Conservation (phyloP, 2,888 invertebrate genomes). For the Caenorhabditis macrosperma region DNA sequence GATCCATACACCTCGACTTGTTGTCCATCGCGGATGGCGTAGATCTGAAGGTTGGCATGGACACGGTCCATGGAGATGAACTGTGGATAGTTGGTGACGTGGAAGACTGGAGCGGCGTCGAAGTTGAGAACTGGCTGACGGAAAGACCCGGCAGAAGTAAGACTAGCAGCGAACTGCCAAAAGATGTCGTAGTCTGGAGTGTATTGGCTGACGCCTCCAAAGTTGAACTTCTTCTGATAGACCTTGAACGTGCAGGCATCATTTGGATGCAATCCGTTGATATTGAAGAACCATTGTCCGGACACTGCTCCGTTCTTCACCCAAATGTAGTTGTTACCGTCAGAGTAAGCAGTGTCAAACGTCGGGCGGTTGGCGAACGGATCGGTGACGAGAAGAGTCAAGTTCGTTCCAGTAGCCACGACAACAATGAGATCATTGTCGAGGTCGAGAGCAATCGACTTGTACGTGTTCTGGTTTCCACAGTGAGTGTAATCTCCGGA, state of each 20-base stretch:
- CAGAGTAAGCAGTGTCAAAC: slow-evolving; percentile 37
- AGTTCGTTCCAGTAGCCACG: slow-evolving; percentile 64
- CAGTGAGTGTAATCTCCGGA: slow-evolving; percentile 66
- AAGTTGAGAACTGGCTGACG: slow-evolving; percentile 59
- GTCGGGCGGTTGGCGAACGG: slow-evolving; percentile 35
- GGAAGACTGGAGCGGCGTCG: slow-evolving; percentile 58
- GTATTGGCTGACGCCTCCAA: slow-evolving; percentile 35
- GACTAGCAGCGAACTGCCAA: slow-evolving; percentile 59
- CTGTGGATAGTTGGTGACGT: slow-evolving; percentile 61
- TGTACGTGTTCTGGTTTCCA: slow-evolving; percentile 55
- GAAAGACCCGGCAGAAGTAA: slow-evolving; percentile 55
- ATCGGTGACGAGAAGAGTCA: slow-evolving; percentile 47
- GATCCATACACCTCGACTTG: slow-evolving; percentile 69
- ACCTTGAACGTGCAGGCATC: slow-evolving; percentile 66
- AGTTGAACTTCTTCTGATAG: slow-evolving; percentile 64
- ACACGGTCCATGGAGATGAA: slow-evolving; percentile 58
- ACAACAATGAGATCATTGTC: slow-evolving; percentile 59
- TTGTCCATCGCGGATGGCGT: slow-evolving; percentile 60
- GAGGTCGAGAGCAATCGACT: slow-evolving; percentile 60
- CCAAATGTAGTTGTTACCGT: slow-evolving; percentile 65
- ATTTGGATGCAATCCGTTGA: slow-evolving; percentile 35
- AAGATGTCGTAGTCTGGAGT: slow-evolving; percentile 64
- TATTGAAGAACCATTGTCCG: slow-evolving; percentile 68
- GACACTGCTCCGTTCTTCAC: slow-evolving; percentile 43
- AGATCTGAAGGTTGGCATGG: slow-evolving; percentile 65